These are phyloP conservation scores for Formica aserva DNA, from an alignment of 2,888 invertebrate genomes.

Conservation along the genomic window DNA sequence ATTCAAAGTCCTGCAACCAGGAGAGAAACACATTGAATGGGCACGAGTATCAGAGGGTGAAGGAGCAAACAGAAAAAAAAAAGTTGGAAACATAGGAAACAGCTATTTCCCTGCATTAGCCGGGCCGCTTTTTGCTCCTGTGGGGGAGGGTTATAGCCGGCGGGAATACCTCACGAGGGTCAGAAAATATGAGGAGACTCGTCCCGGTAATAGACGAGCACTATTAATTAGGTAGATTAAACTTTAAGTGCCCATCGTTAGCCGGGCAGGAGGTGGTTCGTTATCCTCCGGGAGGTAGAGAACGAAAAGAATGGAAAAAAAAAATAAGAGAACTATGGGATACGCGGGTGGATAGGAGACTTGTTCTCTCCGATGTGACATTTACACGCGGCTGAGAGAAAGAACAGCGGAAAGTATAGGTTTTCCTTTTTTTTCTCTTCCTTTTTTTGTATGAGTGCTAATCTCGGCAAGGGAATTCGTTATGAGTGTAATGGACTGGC, in stretches of 20 bases:
- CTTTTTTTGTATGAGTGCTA: constrained; percentile 33
- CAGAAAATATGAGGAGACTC: constrained; percentile 79
- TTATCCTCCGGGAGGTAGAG: constrained; percentile 63
- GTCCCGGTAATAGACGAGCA: constrained; percentile 80
- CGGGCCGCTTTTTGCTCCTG: constrained; percentile 71
- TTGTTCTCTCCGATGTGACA: constrained; percentile 55
- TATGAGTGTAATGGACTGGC: constrained; percentile 49
- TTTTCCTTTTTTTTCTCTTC: constrained; percentile 1
- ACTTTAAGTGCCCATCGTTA: constrained; percentile 81
- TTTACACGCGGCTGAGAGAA: constrained; percentile 59
- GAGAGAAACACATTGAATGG: background rate
- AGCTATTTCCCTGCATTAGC: constrained; percentile 79
- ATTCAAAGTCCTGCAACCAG: constrained; percentile 5
- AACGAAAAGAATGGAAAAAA: constrained; percentile 54
- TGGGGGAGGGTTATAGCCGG: constrained; percentile 62
- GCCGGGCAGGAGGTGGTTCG: constrained; percentile 68
- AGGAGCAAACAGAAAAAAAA: constrained; percentile 50
- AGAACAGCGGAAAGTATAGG: constrained; percentile 38
- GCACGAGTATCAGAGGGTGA: constrained; percentile 23
- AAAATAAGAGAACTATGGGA: constrained; percentile 13
- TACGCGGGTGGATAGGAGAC: constrained; percentile 42
- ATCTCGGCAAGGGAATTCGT: constrained; percentile 51
- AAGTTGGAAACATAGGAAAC: constrained; percentile 78
- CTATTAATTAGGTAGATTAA: constrained; percentile 84
- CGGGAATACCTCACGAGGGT: constrained; percentile 69